Percentiles rank a stretch among this genome's conserved stretches.
These are phyloP conservation scores for Ceratotherium simum DNA, from an alignment of 2,113 vertebrate genomes.

Conservation along the genomic window DNA sequence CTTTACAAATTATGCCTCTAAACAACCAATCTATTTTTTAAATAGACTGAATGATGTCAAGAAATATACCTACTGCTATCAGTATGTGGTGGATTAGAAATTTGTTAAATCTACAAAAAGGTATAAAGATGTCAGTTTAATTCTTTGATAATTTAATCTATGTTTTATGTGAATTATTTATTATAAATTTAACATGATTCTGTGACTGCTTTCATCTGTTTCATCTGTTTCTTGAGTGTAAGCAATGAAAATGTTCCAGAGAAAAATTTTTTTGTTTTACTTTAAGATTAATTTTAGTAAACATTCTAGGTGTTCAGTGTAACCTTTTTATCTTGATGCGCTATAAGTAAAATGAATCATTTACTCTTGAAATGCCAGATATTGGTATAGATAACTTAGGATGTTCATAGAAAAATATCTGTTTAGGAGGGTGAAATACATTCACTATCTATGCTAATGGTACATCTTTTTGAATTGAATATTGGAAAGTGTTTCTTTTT, in stretches of 20 bases:
- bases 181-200: constrained; percentile 86
- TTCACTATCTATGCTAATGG: constrained; percentile 64
- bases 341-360: constrained; percentile 65
- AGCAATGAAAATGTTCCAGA: constrained; percentile 82
- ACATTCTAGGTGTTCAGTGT: constrained; percentile 67
- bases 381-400: constrained; percentile 65
- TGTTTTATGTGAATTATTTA: constrained; percentile 90
- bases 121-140: constrained; percentile 84
- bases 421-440: constrained; percentile 18
- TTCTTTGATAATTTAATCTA: constrained; percentile 85
- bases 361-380: constrained; percentile 72
- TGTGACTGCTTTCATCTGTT: constrained; percentile 84
- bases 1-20: constrained; percentile 87
- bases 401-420: constrained; percentile 42
- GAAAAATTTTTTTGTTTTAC: constrained; percentile 64
- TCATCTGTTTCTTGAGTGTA: constrained; percentile 79
- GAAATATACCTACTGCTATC: constrained; percentile 84
- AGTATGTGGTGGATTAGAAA: constrained; percentile 83
- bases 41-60: constrained; percentile 85
- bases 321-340: constrained; percentile 66
- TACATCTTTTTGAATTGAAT: constrained; percentile 66
- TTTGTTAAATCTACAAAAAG: constrained; percentile 84
- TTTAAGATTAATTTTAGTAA: constrained; percentile 82
- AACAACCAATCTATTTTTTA: constrained; percentile 82
- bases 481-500: constrained; percentile 52